A percentile compares a stretch with the other conserved stretches of the same genome.
phyloP scores from a whole-genome alignment of 2,888 invertebrate species.

The Syrista parreyssii region DNA sequence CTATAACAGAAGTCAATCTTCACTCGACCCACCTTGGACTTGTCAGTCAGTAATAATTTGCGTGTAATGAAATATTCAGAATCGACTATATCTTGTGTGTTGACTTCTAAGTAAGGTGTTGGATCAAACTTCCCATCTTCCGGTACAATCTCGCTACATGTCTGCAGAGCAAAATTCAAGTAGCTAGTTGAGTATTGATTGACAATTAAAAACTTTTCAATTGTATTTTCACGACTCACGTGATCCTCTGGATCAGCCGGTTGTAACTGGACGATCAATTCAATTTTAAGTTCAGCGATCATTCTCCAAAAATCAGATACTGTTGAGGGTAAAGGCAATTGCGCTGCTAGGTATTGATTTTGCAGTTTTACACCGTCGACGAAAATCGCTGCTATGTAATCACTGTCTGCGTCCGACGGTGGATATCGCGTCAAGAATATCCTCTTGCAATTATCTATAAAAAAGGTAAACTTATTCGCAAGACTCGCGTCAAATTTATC shows the following conservation, averaged over 20 bases:
- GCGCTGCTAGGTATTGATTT: constrained; percentile 65
- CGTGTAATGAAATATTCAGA: constrained; percentile 32
- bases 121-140: constrained; percentile 41
- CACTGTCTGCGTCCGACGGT: constrained; percentile 56
- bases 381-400: constrained; percentile 66
- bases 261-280: constrained; percentile 63
- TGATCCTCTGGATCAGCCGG: constrained; percentile 56
- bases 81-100: constrained; percentile 27
- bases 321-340: constrained; percentile 66
- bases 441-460: constrained; percentile 42
- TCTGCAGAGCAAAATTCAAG: constrained; percentile 34
- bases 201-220: background rate
- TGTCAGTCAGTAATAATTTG: constrained; percentile 39
- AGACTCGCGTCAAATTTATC: background rate
- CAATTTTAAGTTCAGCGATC: constrained; percentile 60
- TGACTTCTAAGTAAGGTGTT: constrained; percentile 44
- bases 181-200: background rate
- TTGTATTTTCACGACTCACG: constrained; percentile 40
- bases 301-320: constrained; percentile 67
- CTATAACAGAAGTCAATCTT: no score
- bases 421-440: constrained; percentile 61
- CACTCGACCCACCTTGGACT: constrained; percentile 35
- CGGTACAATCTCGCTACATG: constrained; percentile 48
- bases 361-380: constrained; percentile 62
- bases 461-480: background rate